phyloP scores from a whole-genome alignment of 1,140 invertebrate genomes.

The Trichogramma pretiosum region DNA sequence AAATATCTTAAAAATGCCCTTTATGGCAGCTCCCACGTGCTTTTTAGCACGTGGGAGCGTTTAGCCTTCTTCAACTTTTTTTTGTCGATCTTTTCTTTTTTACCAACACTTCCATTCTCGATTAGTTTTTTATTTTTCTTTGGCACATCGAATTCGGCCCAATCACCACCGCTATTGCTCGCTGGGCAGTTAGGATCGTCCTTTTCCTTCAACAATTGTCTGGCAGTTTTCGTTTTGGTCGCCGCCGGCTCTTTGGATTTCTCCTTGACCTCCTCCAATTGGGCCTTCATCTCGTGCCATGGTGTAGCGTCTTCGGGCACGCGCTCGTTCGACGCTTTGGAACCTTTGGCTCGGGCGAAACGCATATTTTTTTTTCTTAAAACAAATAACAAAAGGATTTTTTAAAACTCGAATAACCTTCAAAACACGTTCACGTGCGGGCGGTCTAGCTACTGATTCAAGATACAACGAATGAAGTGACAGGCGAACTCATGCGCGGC shows the following conservation, averaged over 20 bases:
- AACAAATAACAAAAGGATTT: too few relatives aligned
- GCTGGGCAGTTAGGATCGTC: conserved; percentile 22
- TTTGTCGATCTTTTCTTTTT: conserved; percentile 10
- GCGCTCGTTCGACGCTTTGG: conserved; percentile 63
- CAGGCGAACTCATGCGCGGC: too few relatives aligned
- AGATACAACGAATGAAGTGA: too few relatives aligned
- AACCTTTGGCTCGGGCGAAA: conserved; percentile 63
- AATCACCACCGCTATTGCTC: conserved; percentile 25
- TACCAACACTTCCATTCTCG: conserved; percentile 13
- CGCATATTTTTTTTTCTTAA: too few relatives aligned
- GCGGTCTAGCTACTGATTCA: too few relatives aligned
- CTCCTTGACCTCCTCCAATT: conserved; percentile 36
- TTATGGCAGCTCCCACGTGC: too few relatives aligned
- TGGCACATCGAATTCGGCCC: conserved; percentile 33
- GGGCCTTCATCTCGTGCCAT: conserved; percentile 62
- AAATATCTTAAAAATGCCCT: too few relatives aligned
- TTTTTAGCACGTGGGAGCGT: too few relatives aligned
- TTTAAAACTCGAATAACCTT: too few relatives aligned
- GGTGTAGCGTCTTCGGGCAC: conserved; percentile 59
- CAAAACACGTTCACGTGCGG: too few relatives aligned
- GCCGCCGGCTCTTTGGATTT: conserved; percentile 35
- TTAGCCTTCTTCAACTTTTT: conserved; percentile 20
- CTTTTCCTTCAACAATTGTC: conserved; percentile 29
- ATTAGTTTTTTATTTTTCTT: conserved; percentile 12
- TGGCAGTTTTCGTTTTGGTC: conserved; percentile 29